Conservation (phyloP, 2,113 vertebrate species). For the Rousettus leschenaultii region DNA sequence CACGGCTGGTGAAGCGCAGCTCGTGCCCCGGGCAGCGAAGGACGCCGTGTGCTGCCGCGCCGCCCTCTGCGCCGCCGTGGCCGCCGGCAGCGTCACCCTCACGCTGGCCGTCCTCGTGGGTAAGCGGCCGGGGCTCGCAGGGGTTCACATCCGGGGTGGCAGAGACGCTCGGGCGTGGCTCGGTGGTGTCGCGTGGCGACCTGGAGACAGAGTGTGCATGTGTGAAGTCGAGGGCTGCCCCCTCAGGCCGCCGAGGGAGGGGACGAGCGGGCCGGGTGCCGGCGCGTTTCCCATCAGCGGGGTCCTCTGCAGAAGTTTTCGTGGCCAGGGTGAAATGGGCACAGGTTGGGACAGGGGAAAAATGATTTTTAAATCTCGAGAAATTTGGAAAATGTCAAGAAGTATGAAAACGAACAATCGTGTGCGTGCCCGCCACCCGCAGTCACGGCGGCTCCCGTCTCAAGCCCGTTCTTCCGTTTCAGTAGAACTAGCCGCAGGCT, state of each 20-base stretch:
- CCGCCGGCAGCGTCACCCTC: not conserved
- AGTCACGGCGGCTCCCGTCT: not conserved
- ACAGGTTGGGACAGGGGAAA: not conserved
- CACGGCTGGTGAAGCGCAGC: not conserved
- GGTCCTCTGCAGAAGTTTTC: not conserved
- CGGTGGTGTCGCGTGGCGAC: fast-evolving
- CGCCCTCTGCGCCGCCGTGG: fast-evolving
- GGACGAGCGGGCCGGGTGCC: fast-evolving
- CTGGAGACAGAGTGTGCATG: not conserved
- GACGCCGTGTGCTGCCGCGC: constrained; percentile 29
- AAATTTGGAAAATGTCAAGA: not conserved
- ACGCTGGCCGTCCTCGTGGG: constrained; percentile 79
- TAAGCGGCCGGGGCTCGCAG: constrained; percentile 56
- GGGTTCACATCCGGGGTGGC: fast-evolving
- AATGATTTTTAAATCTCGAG: not conserved
- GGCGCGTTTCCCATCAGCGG: not conserved
- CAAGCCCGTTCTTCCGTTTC: not conserved
- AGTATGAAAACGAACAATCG: not conserved
- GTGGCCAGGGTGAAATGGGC: not conserved
- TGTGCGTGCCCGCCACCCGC: not conserved
- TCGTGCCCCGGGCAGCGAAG: not conserved
- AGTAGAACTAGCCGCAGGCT: too few relatives aligned
- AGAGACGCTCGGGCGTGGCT: fast-evolving
- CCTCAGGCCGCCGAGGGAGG: not conserved
- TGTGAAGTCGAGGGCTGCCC: not conserved